Conservation (phyloP, 1,140 invertebrate species). For the Xylocopa sonorina region DNA sequence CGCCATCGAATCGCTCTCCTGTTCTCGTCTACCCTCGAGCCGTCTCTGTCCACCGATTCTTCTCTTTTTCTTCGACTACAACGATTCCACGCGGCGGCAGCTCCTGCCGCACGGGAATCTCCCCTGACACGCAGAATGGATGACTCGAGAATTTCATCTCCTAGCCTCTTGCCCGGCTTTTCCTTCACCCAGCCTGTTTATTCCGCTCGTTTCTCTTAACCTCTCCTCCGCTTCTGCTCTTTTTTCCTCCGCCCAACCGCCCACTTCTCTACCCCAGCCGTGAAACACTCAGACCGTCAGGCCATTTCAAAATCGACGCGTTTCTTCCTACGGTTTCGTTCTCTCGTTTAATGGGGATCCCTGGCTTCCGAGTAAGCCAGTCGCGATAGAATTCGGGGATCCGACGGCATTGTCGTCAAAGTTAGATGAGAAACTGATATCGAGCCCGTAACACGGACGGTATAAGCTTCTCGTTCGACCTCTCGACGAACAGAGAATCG, state of each 20-base stretch:
- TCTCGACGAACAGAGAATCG: neutral
- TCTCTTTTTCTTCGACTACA: conserved; percentile 46
- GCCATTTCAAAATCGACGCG: conserved; percentile 33
- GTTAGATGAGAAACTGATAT: conserved; percentile 21
- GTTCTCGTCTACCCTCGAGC: conserved; percentile 21
- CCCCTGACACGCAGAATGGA: conserved; percentile 72
- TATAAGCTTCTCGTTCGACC: conserved; percentile 2
- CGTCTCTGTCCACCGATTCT: conserved; percentile 23
- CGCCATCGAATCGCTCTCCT: conserved; percentile 23
- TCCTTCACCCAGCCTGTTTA: neutral
- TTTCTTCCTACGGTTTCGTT: conserved; percentile 7
- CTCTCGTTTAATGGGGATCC: conserved; percentile 8
- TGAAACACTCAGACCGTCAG: neutral
- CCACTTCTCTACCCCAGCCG: neutral
- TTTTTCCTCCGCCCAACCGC: conserved; percentile 35
- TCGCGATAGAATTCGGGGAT: conserved; percentile 8
- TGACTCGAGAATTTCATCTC: conserved; percentile 72
- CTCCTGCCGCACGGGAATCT: conserved; percentile 69
- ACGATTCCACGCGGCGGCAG: conserved; percentile 52
- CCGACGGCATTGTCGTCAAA: conserved; percentile 12
- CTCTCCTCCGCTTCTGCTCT: conserved; percentile 5
- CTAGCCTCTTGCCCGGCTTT: neutral
- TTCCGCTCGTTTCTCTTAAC: conserved; percentile 34
- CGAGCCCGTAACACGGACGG: neutral
- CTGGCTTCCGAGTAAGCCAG: neutral